Evolutionary conservation across 2,797 vertebrate genomes (phyloP).

Genomic region (Aeoliscus strigatus): DNA sequence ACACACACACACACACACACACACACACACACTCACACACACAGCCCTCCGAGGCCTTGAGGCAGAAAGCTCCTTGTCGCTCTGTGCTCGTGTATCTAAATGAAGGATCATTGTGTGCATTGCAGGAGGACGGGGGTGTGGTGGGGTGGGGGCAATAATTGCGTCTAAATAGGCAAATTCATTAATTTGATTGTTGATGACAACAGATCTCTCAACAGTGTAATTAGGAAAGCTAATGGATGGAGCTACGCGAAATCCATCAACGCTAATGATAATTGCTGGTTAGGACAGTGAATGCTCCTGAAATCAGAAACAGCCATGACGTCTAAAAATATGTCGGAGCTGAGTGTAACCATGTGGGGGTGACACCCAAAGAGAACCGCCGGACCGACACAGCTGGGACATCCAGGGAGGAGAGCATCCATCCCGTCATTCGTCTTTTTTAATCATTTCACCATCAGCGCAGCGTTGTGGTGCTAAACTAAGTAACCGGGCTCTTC

Average conservation of each 20-base stretch:
- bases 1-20: no score
- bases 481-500: slow-evolving; percentile 33
- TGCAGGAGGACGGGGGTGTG: slow-evolving; percentile 33
- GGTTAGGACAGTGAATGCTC: slow-evolving; percentile 55
- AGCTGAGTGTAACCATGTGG: slow-evolving; percentile 1
- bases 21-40: no score
- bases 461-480: slow-evolving; percentile 23
- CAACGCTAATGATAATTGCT: slow-evolving; percentile 77
- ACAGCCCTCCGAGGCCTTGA: no score
- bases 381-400: slow-evolving; percentile 42
- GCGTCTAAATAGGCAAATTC: slow-evolving; percentile 69
- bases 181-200: slow-evolving; percentile 75
- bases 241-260: slow-evolving; percentile 70
- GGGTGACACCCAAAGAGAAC: slow-evolving; percentile 46
- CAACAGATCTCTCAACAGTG: slow-evolving; percentile 66
- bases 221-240: slow-evolving; percentile 77
- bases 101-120: slow-evolving; percentile 58
- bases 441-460: slow-evolving; percentile 40
- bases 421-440: slow-evolving; percentile 26
- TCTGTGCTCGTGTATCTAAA: slow-evolving; percentile 49
- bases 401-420: no score
- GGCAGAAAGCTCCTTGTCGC: slow-evolving; percentile 37
- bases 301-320: slow-evolving; percentile 46
- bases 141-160: slow-evolving; percentile 51
- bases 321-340: slow-evolving; percentile 63